A percentile compares a stretch with the other conserved stretches of the same genome.
Conservation (phyloP, 92 coral and sea anemone genomes). For the Porites divaricata region DNA sequence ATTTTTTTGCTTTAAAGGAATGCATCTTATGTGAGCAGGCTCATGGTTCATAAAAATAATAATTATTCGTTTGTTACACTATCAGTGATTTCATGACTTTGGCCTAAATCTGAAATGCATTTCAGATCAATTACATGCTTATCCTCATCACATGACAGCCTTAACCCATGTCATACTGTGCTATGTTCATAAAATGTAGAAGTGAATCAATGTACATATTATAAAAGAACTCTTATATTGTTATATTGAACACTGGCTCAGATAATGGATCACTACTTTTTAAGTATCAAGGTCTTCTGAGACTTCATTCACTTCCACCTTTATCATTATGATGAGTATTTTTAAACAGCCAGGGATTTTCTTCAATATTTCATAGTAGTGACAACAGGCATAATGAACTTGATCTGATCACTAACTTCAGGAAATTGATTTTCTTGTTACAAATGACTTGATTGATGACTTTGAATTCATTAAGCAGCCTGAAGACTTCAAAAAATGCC, state of each 20-base stretch:
- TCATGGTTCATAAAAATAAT: too few species aligned
- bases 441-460: background rate
- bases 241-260: background rate
- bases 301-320: too few species aligned
- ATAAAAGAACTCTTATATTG: background rate
- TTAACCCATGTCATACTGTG: background rate
- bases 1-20: too few species aligned
- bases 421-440: conserved; percentile 20
- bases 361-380: background rate
- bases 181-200: background rate
- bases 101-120: background rate
- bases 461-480: background rate
- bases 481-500: background rate
- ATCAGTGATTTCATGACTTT: background rate
- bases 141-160: background rate
- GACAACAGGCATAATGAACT: conserved; percentile 8
- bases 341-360: too few species aligned
- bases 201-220: background rate
- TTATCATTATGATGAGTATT: too few species aligned
- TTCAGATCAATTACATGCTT: background rate
- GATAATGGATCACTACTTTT: background rate
- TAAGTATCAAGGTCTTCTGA: too few species aligned
- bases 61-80: too few species aligned
- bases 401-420: conserved; percentile 13
- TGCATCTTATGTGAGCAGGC: too few species aligned